Percentiles rank a stretch among this genome's conserved stretches.
phyloP scores from a whole-genome alignment of 2,888 invertebrate genomes.

The Dilophus febrilis region DNA sequence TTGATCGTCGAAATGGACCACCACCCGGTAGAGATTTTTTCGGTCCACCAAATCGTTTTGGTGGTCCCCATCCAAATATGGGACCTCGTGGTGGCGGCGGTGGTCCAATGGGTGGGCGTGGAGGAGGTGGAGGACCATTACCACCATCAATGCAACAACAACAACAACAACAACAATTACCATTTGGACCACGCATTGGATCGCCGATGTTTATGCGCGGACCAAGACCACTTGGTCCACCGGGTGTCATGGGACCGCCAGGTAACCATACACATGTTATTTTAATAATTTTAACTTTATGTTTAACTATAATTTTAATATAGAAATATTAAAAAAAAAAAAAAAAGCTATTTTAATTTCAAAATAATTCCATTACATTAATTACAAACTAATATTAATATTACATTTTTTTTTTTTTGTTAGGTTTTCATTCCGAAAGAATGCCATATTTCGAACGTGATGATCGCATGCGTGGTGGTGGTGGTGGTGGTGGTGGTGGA shows the following conservation, averaged over 20 bases:
- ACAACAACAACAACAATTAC: too few relatives aligned
- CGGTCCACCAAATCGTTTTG: conserved; percentile 25
- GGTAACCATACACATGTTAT: conserved; percentile 1
- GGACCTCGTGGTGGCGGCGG: conserved; percentile 2
- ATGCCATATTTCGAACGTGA: conserved; percentile 12
- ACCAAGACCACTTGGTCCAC: conserved; percentile 6
- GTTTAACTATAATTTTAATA: too few relatives aligned
- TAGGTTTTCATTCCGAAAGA: too few relatives aligned
- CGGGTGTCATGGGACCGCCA: conserved; percentile 5
- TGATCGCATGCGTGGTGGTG: conserved; percentile 10
- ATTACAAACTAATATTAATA: not conserved
- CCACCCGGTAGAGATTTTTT: conserved; percentile 9
- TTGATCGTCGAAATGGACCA: conserved; percentile 6
- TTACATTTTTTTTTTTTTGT: too few relatives aligned
- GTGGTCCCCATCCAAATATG: too few relatives aligned
- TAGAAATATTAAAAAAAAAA: too few relatives aligned
- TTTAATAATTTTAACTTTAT: too few relatives aligned
- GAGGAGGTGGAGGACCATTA: conserved; percentile 8
- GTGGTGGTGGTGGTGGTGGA: conserved; percentile 10
- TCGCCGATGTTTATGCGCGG: conserved; percentile 14
- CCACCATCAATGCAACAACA: too few relatives aligned
- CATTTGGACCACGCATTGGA: conserved; percentile 12
- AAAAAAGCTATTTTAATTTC: too few relatives aligned
- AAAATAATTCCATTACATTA: too few relatives aligned
- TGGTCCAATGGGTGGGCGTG: conserved; percentile 4